These are phyloP conservation scores for Ernsta delagoae DNA, from an alignment of 2,888 invertebrate genomes.

Conservation along the genomic window DNA sequence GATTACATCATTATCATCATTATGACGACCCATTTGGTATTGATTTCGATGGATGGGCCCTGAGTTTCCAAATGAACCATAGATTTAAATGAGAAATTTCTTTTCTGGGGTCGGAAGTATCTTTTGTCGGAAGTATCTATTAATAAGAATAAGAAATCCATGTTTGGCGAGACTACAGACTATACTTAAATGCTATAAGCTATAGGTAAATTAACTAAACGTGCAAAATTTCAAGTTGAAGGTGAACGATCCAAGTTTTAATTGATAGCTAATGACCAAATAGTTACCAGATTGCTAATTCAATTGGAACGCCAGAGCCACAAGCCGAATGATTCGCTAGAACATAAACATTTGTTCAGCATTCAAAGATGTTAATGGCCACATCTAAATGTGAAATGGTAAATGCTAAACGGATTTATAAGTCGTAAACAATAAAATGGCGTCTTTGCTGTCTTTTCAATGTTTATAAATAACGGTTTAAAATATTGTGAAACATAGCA, in stretches of 20 bases:
- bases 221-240: slow-evolving; percentile 1
- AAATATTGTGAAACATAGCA: not conserved
- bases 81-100: too few species aligned
- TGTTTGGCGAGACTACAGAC: too few species aligned
- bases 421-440: slow-evolving; percentile 7
- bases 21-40: too few species aligned
- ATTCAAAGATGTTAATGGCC: slow-evolving; percentile 13
- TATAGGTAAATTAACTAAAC: not conserved
- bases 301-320: slow-evolving; percentile 13
- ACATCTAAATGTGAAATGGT: slow-evolving; percentile 5
- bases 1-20: too few species aligned
- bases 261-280: slow-evolving; percentile 14
- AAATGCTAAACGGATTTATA: slow-evolving; percentile 12
- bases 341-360: slow-evolving; percentile 23
- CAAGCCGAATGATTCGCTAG: slow-evolving; percentile 6
- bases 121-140: too few species aligned
- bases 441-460: not conserved
- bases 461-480: not conserved
- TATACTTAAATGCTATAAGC: too few species aligned
- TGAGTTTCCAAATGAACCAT: too few species aligned
- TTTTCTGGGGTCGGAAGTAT: too few species aligned
- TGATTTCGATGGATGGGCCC: too few species aligned
- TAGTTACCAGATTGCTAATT: slow-evolving; percentile 14
- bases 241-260: slow-evolving; percentile 12
- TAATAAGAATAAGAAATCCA: too few species aligned